Percentiles rank a stretch among this genome's conserved stretches.
These are phyloP conservation scores for Sparus aurata DNA, from an alignment of 2,797 vertebrate species.

Conservation along the genomic window DNA sequence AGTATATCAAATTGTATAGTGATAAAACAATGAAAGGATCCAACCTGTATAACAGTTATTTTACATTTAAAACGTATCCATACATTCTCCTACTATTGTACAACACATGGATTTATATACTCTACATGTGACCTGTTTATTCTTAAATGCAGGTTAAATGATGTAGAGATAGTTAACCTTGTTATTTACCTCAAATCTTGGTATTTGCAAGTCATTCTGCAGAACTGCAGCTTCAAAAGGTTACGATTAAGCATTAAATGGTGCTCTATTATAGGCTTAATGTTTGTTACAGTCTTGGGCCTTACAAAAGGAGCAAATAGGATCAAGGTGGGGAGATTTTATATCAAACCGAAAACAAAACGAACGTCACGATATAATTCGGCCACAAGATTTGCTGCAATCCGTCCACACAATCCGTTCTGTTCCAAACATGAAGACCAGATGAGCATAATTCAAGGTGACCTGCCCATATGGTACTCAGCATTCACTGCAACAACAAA, in stretches of 20 bases:
- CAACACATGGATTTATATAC: neutral
- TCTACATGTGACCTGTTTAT: neutral
- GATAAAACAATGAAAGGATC: neutral
- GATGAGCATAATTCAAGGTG: conserved; percentile 21
- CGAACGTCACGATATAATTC: neutral
- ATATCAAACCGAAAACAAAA: neutral
- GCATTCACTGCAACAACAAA: neutral
- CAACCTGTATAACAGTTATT: no score
- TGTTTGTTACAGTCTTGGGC: neutral
- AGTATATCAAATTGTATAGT: neutral
- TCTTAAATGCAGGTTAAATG: neutral
- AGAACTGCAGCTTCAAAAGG: neutral
- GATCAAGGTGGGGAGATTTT: neutral
- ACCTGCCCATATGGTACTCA: conserved; percentile 22
- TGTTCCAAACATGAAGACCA: conserved; percentile 2
- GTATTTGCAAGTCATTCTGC: neutral
- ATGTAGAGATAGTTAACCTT: neutral
- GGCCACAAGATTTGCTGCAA: neutral
- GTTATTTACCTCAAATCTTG: neutral
- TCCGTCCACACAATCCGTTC: neutral
- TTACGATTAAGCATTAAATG: neutral
- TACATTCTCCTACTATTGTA: no score
- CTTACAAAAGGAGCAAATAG: neutral
- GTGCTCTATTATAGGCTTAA: neutral
- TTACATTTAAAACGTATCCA: neutral